Evolutionary conservation across 2,888 invertebrate species (phyloP), one percentile per base, ranked within the genome.

Genomic region (Aporophyla nigra): DNA sequence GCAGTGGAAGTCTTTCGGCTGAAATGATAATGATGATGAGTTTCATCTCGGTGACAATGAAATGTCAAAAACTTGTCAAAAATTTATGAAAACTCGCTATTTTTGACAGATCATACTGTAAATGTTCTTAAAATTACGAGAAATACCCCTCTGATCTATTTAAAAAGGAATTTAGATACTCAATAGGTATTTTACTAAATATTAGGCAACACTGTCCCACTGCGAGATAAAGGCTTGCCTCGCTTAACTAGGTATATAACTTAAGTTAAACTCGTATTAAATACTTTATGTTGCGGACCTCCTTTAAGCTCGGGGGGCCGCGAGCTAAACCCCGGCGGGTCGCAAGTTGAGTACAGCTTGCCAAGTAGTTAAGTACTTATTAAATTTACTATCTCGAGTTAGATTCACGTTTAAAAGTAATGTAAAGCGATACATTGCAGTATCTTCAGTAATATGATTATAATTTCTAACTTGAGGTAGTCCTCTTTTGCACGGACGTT

Each of bases 241-340:
- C 24, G 71, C 68, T 82, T 66, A 84, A 71, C 85, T 82, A 76
- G 81, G 65, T 84, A 54, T 66, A 83, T 84, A 84, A 82, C 61
- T 84, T 84, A 71, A 76, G 81, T 80, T 84, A 85, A 82, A 82
- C 85, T 82, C 53, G 82, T 84, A 82, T 76, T 82, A 82, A 84
- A 82, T 84, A 82, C 82, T 82, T 82, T 84, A 76, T 84, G 85
- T 84, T 82, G 82, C 69, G 71, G 76, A 80, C 85, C 82, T 82
- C 56, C 68, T 65, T 71, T 84, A 76, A 82, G 85, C 81, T 76
- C 85, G 14, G 61, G 85, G 81, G 85, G 81, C 49, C 71, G 61
- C 81, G 40, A 56, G 61, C 61, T n/a, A 80, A 84, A 84, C 43
- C 82, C 85, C 69, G 27, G 21, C 6, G 81, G 81, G 76, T 84